Evolutionary conservation across 2,797 vertebrate species (phyloP).

Genomic region (Cyprinodon diabolis): DNA sequence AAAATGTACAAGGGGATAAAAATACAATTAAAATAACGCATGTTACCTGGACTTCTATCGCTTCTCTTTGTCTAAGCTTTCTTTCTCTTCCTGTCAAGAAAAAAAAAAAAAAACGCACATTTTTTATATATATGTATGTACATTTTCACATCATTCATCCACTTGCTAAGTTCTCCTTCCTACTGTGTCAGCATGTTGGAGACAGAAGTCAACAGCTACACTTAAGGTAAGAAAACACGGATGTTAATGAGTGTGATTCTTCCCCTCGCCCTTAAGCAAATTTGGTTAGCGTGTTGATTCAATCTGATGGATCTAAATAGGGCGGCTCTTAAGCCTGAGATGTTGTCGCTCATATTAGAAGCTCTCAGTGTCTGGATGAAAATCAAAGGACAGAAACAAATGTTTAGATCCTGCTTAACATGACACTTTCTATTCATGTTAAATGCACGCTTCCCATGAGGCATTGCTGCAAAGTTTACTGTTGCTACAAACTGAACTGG

Average conservation of each 20-base stretch:
- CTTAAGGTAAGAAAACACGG: conserved; percentile 16
- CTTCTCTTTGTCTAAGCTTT: conserved; percentile 42
- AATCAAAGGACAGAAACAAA: conserved; percentile 1
- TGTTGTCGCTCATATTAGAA: neutral
- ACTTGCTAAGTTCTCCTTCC: neutral
- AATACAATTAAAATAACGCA: neutral
- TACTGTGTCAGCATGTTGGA: conserved; percentile 14
- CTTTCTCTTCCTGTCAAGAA: conserved; percentile 43
- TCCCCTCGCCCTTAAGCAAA: conserved; percentile 31
- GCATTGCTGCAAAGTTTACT: no score
- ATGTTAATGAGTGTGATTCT: neutral
- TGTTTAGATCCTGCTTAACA: neutral
- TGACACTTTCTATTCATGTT: neutral
- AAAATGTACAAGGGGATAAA: neutral
- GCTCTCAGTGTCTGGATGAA: neutral
- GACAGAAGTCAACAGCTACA: conserved; percentile 30
- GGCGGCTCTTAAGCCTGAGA: neutral
- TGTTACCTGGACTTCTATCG: conserved; percentile 54
- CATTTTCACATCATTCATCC: conserved; percentile 11
- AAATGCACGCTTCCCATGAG: no score
- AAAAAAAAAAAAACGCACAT: neutral
- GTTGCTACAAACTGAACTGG: no score
- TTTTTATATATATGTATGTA: conserved; percentile 1
- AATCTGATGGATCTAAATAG: neutral
- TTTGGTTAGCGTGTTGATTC: neutral